phyloP scores from a whole-genome alignment of 2,797 vertebrate genomes.

The Tangara arthus region DNA sequence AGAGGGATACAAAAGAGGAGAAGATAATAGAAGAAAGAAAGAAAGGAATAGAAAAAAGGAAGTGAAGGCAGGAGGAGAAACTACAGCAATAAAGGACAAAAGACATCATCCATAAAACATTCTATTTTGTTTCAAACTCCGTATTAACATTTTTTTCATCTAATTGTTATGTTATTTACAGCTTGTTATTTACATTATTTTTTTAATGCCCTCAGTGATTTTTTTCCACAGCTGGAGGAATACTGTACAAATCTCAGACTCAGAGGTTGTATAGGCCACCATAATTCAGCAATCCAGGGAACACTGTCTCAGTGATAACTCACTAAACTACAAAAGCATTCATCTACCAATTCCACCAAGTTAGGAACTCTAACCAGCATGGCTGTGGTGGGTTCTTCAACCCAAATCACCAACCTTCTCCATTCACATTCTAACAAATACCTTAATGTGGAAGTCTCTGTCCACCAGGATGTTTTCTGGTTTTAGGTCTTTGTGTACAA shows the following conservation, averaged over 20 bases:
- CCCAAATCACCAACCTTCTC: neutral
- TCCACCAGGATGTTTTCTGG: constrained; percentile 95
- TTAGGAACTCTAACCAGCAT: neutral
- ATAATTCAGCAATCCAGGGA: neutral
- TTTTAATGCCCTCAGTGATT: neutral
- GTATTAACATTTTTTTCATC: neutral
- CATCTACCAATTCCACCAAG: neutral
- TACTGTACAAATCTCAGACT: neutral
- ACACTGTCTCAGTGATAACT: neutral
- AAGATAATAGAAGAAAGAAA: neutral
- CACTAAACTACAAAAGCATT: neutral
- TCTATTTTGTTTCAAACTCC: neutral
- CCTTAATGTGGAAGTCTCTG: constrained; percentile 92
- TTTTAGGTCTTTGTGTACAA: constrained; percentile 96
- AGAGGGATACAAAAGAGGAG: neutral
- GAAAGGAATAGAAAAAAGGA: neutral
- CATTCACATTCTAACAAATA: constrained; percentile 46
- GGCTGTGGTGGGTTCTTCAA: neutral
- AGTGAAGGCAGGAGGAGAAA: neutral
- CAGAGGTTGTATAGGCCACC: neutral
- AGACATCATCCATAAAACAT: neutral
- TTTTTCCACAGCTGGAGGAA: neutral
- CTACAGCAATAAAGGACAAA: neutral
- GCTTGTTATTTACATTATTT: neutral
- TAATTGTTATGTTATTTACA: neutral